Evolutionary conservation across 1,140 invertebrate genomes (phyloP), one percentile per base, ranked within the genome.

Genomic region (Pseudobourletiella spinata): DNA sequence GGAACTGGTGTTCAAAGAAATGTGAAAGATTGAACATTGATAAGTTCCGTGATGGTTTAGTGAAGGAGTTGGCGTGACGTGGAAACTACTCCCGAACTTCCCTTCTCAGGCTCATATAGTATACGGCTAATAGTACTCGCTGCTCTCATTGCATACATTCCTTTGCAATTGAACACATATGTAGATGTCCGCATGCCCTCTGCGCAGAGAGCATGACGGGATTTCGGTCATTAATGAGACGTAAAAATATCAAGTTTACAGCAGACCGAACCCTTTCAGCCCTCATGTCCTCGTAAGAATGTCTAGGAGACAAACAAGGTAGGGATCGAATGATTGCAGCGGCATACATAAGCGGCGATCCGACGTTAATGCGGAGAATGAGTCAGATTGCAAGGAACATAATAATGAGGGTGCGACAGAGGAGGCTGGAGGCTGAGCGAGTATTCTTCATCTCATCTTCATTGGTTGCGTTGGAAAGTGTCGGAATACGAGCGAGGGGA

Each of bases 211-310:
- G 11, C 35, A 39, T 39, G 35, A 39, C 35, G n/a, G 11, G n/a
- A 11, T 8, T 14, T 25, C n/a, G 28, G 43, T n/a, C 24, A 11
- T 11, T 18, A 24, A 51, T 28, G 29, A n/a, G 22, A 18, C 29
- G 11, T 59, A 50, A 59, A 51, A 46, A 15, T 15, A 25, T 44
- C 29, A 18, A n/a, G n/a, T n/a, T n/a, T n/a, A n/a, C n/a, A n/a
- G n/a, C n/a, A n/a, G n/a, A n/a, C n/a, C n/a, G n/a, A n/a, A n/a
- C n/a, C n/a, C n/a, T n/a, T n/a, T n/a, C n/a, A n/a, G n/a, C n/a
- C n/a, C n/a, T n/a, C n/a, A n/a, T n/a, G n/a, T n/a, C n/a, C n/a
- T n/a, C n/a, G n/a, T n/a, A n/a, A n/a, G n/a, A n/a, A n/a, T n/a
- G n/a, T n/a, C n/a, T n/a, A n/a, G n/a, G n/a, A n/a, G n/a, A n/a